These are phyloP conservation scores for Lithodes maja DNA, from an alignment of 2,888 invertebrate species.

Conservation along the genomic window DNA sequence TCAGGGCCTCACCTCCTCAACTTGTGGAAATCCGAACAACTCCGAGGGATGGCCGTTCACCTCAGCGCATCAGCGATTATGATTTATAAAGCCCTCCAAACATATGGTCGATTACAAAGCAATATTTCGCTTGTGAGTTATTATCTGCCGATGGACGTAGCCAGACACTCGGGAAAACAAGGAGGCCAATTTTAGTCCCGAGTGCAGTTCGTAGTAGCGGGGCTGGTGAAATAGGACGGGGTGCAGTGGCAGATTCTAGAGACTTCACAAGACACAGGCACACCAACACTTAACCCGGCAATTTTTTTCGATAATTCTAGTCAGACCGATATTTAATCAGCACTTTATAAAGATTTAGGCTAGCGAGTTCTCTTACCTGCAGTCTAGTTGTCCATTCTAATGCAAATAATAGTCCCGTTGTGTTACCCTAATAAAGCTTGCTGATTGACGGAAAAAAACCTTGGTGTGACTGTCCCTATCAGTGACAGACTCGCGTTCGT, in stretches of 20 bases:
- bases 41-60: conserved; percentile 31
- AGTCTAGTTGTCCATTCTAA: no score
- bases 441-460: no score
- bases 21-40: conserved; percentile 51
- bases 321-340: no score
- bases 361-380: no score
- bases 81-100: conserved; percentile 42
- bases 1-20: conserved; percentile 46
- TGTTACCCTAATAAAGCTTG: no score
- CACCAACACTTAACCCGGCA: no score
- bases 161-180: conserved; percentile 12
- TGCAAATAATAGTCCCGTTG: no score
- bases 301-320: no score
- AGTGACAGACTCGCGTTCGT: conserved; percentile 24
- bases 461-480: no score
- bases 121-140: conserved; percentile 39
- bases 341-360: no score
- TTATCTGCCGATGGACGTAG: conserved; percentile 19
- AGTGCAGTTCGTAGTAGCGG: conserved; percentile 45
- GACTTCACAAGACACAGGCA: conserved; percentile 46
- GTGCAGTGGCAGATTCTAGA: conserved; percentile 47
- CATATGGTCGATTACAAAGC: conserved; percentile 37
- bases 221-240: neutral
- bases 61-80: conserved; percentile 45
- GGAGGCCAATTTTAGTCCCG: neutral